Conservation (phyloP, 2,113 vertebrate genomes). For the Marmota flaviventris region DNA sequence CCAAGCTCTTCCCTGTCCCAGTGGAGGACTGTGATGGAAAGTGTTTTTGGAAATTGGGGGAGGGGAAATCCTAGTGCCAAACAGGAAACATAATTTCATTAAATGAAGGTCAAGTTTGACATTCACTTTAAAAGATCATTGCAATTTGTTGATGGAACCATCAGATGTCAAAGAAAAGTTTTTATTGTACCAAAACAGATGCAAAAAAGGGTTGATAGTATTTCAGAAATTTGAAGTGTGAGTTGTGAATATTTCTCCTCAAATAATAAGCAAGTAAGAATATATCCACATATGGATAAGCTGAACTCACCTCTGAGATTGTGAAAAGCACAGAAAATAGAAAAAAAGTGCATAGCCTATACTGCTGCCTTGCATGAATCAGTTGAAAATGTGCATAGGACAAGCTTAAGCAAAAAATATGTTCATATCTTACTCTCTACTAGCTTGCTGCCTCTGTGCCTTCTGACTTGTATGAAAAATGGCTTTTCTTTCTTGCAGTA, state of each 20-base stretch:
- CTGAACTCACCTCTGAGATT: background rate
- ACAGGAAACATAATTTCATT: background rate
- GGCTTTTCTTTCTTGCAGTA: conserved; percentile 51
- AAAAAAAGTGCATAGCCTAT: background rate
- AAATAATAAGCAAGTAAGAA: background rate
- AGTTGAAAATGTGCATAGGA: conserved; percentile 84
- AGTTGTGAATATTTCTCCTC: background rate
- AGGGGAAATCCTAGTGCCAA: background rate
- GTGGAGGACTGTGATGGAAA: background rate
- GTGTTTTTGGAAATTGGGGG: too few species aligned
- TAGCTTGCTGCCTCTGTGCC: background rate
- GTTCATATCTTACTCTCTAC: background rate
- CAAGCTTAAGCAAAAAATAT: background rate
- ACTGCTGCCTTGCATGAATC: background rate
- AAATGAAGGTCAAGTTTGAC: background rate
- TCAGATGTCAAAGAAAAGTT: background rate
- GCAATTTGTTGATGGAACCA: background rate
- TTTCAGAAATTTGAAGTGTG: background rate
- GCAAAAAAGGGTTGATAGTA: background rate
- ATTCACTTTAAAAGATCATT: background rate
- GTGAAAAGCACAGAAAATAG: background rate
- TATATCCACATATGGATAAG: background rate
- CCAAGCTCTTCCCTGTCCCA: background rate
- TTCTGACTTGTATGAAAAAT: conserved; percentile 18
- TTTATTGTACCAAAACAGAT: background rate